Evolutionary conservation across 2,888 invertebrate genomes (phyloP), one percentile per base, ranked within the genome.

Genomic region (Sylvicola cinctus): DNA sequence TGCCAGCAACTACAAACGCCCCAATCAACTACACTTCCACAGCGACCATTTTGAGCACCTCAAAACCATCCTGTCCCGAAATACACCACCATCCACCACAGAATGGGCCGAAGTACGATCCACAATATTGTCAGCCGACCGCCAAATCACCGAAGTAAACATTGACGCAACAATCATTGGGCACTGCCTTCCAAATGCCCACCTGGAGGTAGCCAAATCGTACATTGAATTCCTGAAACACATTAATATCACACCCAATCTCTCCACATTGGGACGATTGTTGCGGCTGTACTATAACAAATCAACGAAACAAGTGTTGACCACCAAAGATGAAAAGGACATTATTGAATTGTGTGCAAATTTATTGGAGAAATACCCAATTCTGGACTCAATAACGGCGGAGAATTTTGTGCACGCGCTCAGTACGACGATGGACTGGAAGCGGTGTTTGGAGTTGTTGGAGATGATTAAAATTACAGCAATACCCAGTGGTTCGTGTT

Each of bases 371-470:
- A 17, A 66, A 40, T 64, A 71, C 49, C 61, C 66, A 33, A 46
- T 68, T 1, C 49, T 79, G 33, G 77, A 79, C 52, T 52, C 54
- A 12, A 47, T 46, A 3, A 71, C 74, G 13, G 65, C 67, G 44
- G 72, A 74, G 45, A 55, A 56, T 46, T 51, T 74, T 5, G 60
- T 80, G 36, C 54, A 56, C 38, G 77, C 68, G 0, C 49, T 85
- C 3, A 11, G 14, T n/a, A 70, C 73, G 41, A 46, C 64, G 14
- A 74, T 76, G 7, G 50, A 62, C 36, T 81, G 78, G 76, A 61
- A 62, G 42, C 65, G 70, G 37, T 63, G 68, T 28, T 34, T 69
- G 0, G 60, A 66, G 41, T 54, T 78, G 11, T 49, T 77, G 16
- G 62, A 72, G 33, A 67, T 70, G 47, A 63, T 71, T 32, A 60